Conservation (phyloP, 2,113 vertebrate genomes). For the Silurus glanis region DNA sequence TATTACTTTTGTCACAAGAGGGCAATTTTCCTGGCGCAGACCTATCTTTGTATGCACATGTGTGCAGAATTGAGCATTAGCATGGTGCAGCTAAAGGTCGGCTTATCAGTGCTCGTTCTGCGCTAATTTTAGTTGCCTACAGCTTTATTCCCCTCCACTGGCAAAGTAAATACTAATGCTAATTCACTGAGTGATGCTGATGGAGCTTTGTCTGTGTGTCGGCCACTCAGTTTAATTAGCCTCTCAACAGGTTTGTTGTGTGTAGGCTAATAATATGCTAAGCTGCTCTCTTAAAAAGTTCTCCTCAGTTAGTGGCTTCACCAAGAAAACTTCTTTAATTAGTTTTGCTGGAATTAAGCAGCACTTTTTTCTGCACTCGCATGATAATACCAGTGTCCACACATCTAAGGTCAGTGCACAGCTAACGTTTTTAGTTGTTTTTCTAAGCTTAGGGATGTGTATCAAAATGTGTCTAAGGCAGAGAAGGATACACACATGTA, state of each 20-base stretch:
- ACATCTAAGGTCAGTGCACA: conserved; percentile 24
- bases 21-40: conserved; percentile 14
- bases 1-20: conserved; percentile 39
- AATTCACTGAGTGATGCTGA: conserved; percentile 51
- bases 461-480: background rate
- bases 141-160: conserved; percentile 55
- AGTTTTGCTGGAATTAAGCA: conserved; percentile 52
- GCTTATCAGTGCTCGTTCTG: conserved; percentile 50
- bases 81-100: conserved; percentile 39
- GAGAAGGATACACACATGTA: background rate
- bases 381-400: conserved; percentile 39
- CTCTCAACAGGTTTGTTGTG: conserved; percentile 55
- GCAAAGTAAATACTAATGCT: conserved; percentile 53
- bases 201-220: conserved; percentile 42
- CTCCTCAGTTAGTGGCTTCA: conserved; percentile 45
- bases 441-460: background rate
- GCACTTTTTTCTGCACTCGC: conserved; percentile 42
- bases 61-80: conserved; percentile 34
- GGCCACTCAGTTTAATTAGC: conserved; percentile 56
- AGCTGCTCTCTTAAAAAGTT: conserved; percentile 52
- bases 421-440: background rate
- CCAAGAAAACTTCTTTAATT: conserved; percentile 56
- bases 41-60: conserved; percentile 34
- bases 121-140: conserved; percentile 51
- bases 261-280: conserved; percentile 55